Conservation (phyloP, 2,797 vertebrate species). For the Urophycis tenuis region DNA sequence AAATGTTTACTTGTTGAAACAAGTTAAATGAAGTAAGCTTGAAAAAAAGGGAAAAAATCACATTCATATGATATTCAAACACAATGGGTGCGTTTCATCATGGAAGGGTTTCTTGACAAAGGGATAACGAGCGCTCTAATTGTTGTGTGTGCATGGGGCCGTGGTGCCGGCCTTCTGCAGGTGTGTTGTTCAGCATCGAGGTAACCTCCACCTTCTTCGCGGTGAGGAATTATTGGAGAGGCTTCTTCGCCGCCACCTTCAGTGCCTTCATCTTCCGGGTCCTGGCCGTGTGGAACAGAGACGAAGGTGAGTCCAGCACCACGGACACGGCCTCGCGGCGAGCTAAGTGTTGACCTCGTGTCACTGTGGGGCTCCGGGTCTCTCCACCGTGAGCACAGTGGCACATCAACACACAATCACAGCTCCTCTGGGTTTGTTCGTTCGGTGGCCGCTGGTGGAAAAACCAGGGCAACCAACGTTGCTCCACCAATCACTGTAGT, state of each 20-base stretch:
- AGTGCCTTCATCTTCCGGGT: conserved; percentile 98
- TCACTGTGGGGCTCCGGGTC: too few relatives aligned
- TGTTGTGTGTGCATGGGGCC: conserved; percentile 14
- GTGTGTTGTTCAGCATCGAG: conserved; percentile 95
- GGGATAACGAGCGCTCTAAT: background rate
- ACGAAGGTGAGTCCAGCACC: conserved; percentile 76
- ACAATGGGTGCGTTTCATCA: background rate
- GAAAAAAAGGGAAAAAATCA: background rate
- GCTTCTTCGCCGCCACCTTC: conserved; percentile 95
- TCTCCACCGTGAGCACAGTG: too few relatives aligned
- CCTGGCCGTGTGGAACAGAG: conserved; percentile 92
- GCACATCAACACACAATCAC: background rate
- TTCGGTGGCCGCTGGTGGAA: too few relatives aligned
- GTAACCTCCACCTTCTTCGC: conserved; percentile 98
- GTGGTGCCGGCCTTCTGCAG: conserved; percentile 64
- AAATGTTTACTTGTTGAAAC: background rate
- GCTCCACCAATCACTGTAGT: too few relatives aligned
- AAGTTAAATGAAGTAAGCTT: background rate
- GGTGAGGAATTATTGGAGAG: conserved; percentile 96
- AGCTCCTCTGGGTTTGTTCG: background rate
- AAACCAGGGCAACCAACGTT: too few relatives aligned
- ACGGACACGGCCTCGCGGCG: too few relatives aligned
- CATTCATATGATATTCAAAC: background rate
- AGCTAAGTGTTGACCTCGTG: too few relatives aligned
- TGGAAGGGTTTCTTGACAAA: background rate